Evolutionary conservation across 2,888 invertebrate species (phyloP).

Genomic region (Orchestes rusci): DNA sequence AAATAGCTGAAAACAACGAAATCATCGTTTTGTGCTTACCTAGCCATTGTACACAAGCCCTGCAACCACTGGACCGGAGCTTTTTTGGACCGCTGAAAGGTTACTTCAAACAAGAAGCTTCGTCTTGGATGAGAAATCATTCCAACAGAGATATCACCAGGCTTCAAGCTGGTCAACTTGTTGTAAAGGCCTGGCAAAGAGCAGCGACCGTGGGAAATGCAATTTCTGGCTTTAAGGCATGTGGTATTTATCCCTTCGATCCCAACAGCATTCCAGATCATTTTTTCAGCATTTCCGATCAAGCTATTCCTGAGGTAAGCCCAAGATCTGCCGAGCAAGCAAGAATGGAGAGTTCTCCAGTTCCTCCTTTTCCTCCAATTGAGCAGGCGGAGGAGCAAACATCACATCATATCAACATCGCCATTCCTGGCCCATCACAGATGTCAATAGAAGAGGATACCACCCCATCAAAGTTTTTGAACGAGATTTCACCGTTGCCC

Average conservation of each 20-base stretch:
- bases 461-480: background rate
- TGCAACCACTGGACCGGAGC: constrained; percentile 25
- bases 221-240: background rate
- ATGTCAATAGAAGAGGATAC: background rate
- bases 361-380: too few relatives aligned
- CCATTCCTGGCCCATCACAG: background rate
- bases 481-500: background rate
- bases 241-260: background rate
- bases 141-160: background rate
- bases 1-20: constrained; percentile 25
- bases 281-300: background rate
- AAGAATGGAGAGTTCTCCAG: background rate
- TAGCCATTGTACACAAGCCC: constrained; percentile 21
- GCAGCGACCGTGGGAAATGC: background rate
- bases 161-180: constrained; percentile 3
- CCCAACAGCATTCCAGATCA: background rate
- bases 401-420: background rate
- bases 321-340: too few relatives aligned
- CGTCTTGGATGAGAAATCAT: constrained; percentile 7
- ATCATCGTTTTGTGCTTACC: constrained; percentile 30
- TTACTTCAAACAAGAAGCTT: constrained; percentile 22
- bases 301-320: too few relatives aligned
- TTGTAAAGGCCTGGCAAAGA: constrained; percentile 6
- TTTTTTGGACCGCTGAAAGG: constrained; percentile 32
- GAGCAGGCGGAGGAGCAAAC: too few relatives aligned